Evolutionary conservation across 2,888 invertebrate species (phyloP), one percentile per base, ranked within the genome.

Genomic region (Pantelozetes paolii): DNA sequence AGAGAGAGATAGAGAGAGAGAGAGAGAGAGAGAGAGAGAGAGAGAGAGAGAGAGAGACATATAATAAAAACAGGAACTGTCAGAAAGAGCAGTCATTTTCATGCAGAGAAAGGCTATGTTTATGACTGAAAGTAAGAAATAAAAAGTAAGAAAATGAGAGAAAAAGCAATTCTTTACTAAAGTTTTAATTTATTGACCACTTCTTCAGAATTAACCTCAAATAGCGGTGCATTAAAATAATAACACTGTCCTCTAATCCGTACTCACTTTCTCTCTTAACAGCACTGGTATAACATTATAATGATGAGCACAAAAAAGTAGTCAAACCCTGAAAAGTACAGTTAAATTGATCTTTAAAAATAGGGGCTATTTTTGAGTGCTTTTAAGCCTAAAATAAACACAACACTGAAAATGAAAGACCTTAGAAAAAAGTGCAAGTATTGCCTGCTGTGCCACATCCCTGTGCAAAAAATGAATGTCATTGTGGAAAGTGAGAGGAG

Each of bases 171-270:
- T 45, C 18, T 45, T 45, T 15, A 15, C 18, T n/a, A 15, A 48
- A 20, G 2, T 18, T 6, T 32, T 59, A 59, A 59, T 59, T 59
- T 59, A 59, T 59, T 59, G 59, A 30, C 28, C n/a, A 59, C 30
- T 59, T 59, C 59, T 59, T 30, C 28, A 30, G 59, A 59, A 59
- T 59, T 59, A 59, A 59, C 59, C 59, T 59, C 59, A 59, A 59
- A 59, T 28, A 59, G 59, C 30, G 36, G 59, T 30, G 59, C 59
- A 59, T 59, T 59, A 59, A 59, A 59, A 32, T 59, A 59, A 59
- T 59, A 54, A 59, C 59, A 59, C 13, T 30, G 28, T 30, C 30
- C 30, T 57, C 26, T 59, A 54, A 54, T 54, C 23, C 23, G 3
- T 8, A 5, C 13, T 20, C 26, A 54, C 8, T 54, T 3, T 2